phyloP scores from a whole-genome alignment of 2,113 vertebrate genomes.

The Xenopus tropicalis region UCB_Xtro_10.0 CM004445.2:124214501-124215000 shows the following conservation, averaged over 20 bases:
- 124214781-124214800: neutral
- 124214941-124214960: neutral
- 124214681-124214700: neutral
- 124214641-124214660: neutral
- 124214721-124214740: conserved; percentile 7
- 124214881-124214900: conserved; percentile 18
- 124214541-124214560: no score
- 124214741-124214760: conserved; percentile 3
- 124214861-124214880: conserved; percentile 7
- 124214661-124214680: no score
- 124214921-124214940: neutral
- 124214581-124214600: no score
- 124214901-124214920: conserved; percentile 20
- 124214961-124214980: conserved; percentile 15
- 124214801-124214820: neutral
- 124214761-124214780: neutral
- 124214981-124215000: conserved; percentile 46
- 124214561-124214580: no score
- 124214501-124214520: no score
- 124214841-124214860: neutral
- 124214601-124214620: no score
- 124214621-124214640: neutral
- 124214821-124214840: neutral
- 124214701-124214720: conserved; percentile 14
- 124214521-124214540: no score